Base-by-base conservation (phyloP, 2,797 vertebrate genomes). In the Tachyglossus aculeatus region DNA sequence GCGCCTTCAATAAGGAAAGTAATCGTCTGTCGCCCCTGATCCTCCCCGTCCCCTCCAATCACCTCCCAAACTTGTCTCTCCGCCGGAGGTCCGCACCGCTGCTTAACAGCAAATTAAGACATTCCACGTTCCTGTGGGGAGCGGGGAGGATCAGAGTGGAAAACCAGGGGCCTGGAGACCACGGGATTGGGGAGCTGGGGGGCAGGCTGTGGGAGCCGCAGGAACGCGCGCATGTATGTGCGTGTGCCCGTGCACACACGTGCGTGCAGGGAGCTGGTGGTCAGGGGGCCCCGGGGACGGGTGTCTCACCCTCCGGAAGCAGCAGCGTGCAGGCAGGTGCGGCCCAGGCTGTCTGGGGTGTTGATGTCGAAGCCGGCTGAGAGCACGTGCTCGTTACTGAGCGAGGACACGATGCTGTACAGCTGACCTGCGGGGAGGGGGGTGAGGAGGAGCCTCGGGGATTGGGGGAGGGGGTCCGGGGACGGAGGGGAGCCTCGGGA, bases 351-450 rank as follows among this genome's bases (percentile, higher is more conserved):
- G 93, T 98, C 97, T 67, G 96, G 95, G 16, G 94, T 98, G 93
- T 99, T 97, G 91, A 99, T 96, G 93, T 98, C 97, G 86, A 98
- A 98, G 91, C 97, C 97, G 81, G 97, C 96, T 1, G 96, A 98
- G 81, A 98, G 95, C 76, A 98, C 94, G 4, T 97, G 95, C 92
- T 99, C 98, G 13, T 98, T 97, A 92, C 98, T 99, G 93, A 99
- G 96, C 51, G 96, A 99, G 85, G 97, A 97, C 82, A 99, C 98
- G 68, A 99, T 99, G 90, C 98, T 99, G 90, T 99, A 99, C 94
- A 98, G 94, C 96, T 99, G 98, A 96, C 98, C 97, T 99, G 85
- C 2, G 19, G 36, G 70, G 15, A 2, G 6, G 25, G 21, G 39
- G n/a, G n/a, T n/a, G 9, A 43, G 10, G 52, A 60, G 4, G 27